Percentiles rank a stretch among this genome's conserved stretches.
Evolutionary conservation across 2,888 invertebrate species (phyloP).

Genomic region (Deroplatys truncata): DNA sequence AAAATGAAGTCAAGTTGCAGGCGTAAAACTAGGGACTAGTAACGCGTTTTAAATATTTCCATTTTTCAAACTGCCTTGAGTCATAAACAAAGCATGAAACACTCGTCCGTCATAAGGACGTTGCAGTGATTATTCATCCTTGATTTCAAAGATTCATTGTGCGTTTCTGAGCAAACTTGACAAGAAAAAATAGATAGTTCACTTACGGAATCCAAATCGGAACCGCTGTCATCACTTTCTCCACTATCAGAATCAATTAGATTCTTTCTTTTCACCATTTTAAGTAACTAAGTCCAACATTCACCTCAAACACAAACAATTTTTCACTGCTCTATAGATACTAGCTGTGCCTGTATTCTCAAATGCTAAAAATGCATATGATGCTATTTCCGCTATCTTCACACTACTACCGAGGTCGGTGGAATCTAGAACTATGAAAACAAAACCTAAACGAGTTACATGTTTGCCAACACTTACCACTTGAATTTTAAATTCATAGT

Average conservation of each 20-base stretch:
- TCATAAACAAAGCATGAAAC: background rate
- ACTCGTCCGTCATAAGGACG: background rate
- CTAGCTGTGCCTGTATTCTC: no score
- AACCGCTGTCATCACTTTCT: conserved; percentile 61
- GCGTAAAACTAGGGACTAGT: background rate
- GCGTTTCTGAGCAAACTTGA: background rate
- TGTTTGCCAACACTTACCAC: no score
- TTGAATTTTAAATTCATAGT: no score
- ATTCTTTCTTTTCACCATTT: conserved; percentile 80
- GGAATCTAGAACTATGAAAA: no score
- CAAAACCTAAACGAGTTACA: no score
- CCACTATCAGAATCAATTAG: conserved; percentile 80
- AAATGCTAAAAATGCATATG: no score
- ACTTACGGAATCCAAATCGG: conserved; percentile 82
- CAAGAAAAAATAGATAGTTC: background rate
- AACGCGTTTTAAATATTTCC: no score
- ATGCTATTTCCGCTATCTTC: no score
- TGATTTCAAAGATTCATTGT: background rate
- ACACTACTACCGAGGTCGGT: no score
- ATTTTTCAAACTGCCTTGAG: background rate
- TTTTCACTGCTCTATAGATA: background rate
- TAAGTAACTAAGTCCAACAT: background rate
- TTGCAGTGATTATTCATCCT: background rate
- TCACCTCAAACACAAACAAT: background rate
- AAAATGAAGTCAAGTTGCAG: background rate